phyloP scores from a whole-genome alignment of 2,888 invertebrate genomes.

The Chymomyza procnemis region DNA sequence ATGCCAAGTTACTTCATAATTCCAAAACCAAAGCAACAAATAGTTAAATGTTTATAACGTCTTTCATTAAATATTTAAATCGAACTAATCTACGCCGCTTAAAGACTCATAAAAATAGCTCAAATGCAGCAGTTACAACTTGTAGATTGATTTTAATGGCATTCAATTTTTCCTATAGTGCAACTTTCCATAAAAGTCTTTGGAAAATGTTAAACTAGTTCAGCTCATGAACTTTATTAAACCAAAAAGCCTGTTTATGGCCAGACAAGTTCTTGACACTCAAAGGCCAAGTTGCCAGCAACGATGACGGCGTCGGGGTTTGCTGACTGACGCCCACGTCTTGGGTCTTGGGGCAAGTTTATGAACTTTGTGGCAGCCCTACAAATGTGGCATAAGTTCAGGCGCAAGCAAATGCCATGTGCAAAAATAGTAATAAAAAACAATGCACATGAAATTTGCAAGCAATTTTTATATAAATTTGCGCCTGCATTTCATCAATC shows the following conservation, averaged over 20 bases:
- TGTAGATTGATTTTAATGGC: not conserved
- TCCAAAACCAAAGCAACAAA: no score
- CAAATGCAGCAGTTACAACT: not conserved
- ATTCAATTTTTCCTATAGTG: not conserved
- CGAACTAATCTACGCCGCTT: not conserved
- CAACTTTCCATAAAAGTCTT: not conserved
- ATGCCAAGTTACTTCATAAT: no score
- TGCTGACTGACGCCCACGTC: not conserved
- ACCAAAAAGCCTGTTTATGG: slow-evolving; percentile 45
- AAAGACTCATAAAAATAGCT: not conserved
- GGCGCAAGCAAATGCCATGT: not conserved
- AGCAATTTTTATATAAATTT: not conserved
- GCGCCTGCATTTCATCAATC: not conserved
- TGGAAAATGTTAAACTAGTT: not conserved
- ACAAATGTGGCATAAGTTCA: not conserved
- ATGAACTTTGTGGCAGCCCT: not conserved
- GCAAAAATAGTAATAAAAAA: slow-evolving; percentile 2
- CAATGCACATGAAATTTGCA: not conserved
- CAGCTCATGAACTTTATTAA: not conserved
- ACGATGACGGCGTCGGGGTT: slow-evolving; percentile 41
- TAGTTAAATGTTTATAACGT: not conserved
- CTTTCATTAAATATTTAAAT: not conserved
- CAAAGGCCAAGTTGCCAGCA: slow-evolving; percentile 55
- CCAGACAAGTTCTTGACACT: slow-evolving; percentile 72
- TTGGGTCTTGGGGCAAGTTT: not conserved